A percentile compares a stretch with the other conserved stretches of the same genome.
phyloP scores from a whole-genome alignment of 1,140 invertebrate species.

The Gryllus bimaculatus region DNA sequence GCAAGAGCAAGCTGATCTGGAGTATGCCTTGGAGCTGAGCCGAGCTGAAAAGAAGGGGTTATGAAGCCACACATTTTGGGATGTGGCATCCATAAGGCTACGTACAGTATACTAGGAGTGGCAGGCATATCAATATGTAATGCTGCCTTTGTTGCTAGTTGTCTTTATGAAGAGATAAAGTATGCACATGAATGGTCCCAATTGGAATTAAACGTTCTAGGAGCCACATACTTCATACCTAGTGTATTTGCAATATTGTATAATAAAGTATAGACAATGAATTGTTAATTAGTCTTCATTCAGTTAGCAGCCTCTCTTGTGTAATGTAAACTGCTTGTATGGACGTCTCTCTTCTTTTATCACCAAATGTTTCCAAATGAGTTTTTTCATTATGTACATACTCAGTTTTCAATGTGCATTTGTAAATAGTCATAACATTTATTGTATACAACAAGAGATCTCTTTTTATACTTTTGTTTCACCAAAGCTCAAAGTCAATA shows the following conservation, averaged over 20 bases:
- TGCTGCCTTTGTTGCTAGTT: neutral
- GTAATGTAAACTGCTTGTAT: no score
- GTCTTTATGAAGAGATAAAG: neutral
- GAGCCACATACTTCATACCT: neutral
- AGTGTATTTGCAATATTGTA: neutral
- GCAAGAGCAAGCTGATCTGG: constrained; percentile 35
- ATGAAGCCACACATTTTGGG: neutral
- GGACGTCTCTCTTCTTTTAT: neutral
- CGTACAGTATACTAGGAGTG: neutral
- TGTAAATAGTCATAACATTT: neutral
- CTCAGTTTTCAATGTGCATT: neutral
- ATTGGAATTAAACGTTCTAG: neutral
- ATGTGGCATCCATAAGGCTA: neutral
- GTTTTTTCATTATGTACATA: neutral
- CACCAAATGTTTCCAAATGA: no score
- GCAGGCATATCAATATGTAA: neutral
- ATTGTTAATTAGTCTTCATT: neutral
- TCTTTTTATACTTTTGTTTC: neutral
- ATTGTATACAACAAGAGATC: neutral
- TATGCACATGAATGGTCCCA: neutral
- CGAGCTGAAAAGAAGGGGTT: constrained; percentile 13
- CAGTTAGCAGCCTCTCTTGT: no score
- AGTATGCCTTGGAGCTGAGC: constrained; percentile 34
- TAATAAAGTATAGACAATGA: neutral
- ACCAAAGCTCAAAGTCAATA: neutral